These are phyloP conservation scores for Drosophila formosana DNA, from an alignment of 2,888 invertebrate species.

Conservation along the genomic window DNA sequence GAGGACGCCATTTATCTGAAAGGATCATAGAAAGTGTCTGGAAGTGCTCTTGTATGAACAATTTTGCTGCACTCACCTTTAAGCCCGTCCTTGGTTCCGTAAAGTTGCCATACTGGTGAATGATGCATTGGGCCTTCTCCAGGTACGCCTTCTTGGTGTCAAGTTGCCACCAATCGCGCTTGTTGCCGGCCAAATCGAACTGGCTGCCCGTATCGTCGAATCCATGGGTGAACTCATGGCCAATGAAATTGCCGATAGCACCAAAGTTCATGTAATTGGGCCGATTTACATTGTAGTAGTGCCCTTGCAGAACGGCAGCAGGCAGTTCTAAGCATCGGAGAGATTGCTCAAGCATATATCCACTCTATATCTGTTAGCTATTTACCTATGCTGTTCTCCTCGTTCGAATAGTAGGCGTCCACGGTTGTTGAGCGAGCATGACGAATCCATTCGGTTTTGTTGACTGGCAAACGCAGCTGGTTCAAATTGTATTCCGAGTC, in stretches of 20 bases:
- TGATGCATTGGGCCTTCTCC: conserved; percentile 94
- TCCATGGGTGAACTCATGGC: conserved; percentile 96
- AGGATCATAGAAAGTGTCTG: background rate
- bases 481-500: conserved; percentile 92
- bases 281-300: conserved; percentile 94
- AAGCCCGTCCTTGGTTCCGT: conserved; percentile 91
- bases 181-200: conserved; percentile 96
- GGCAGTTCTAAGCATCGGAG: conserved; percentile 91
- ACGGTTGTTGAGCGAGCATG: conserved; percentile 94
- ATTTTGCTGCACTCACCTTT: conserved; percentile 58
- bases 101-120: conserved; percentile 96
- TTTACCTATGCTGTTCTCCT: conserved; percentile 94
- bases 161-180: conserved; percentile 97
- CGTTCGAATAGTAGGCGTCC: conserved; percentile 94
- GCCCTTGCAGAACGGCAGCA: conserved; percentile 96
- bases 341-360: background rate
- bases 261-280: conserved; percentile 97
- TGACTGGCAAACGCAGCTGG: conserved; percentile 91
- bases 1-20: conserved; percentile 94
- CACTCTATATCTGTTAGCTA: conserved; percentile 83
- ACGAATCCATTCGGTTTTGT: conserved; percentile 94
- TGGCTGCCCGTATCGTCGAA: conserved; percentile 96
- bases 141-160: conserved; percentile 93
- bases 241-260: conserved; percentile 95
- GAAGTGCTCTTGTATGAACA: background rate